These are phyloP conservation scores for Rhopilema esculentum DNA, from an alignment of 30 jellyfish, hydroid and myxozoan species.

Conservation along the genomic window DNA sequence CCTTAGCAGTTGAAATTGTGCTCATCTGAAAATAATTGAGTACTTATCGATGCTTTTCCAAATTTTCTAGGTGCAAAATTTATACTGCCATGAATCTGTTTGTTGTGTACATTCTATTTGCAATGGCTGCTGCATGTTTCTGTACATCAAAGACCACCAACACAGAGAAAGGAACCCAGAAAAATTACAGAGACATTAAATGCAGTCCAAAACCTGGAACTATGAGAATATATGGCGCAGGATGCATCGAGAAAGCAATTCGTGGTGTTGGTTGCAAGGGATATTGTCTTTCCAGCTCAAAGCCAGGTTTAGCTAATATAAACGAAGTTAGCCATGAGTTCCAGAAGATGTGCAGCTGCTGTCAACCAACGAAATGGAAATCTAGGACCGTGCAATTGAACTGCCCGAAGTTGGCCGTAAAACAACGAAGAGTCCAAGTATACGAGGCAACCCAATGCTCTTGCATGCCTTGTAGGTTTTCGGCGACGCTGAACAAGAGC, in stretches of 20 bases:
- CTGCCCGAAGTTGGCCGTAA: constrained; percentile 47
- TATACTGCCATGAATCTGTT: background rate
- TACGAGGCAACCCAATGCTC: constrained; percentile 58
- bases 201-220: constrained; percentile 58
- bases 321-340: constrained; percentile 8
- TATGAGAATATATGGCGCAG: constrained; percentile 58
- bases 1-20: background rate
- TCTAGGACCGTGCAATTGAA: constrained; percentile 24
- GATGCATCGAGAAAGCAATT: constrained; percentile 42
- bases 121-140: background rate
- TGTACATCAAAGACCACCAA: background rate
- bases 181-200: background rate
- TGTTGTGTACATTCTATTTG: background rate
- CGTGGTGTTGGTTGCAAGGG: constrained; percentile 68
- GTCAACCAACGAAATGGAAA: constrained; percentile 50
- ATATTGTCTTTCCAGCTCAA: constrained; percentile 51
- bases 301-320: constrained; percentile 46
- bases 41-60: background rate
- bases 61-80: background rate
- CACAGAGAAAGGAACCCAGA: constrained; percentile 15
- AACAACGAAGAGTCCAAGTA: constrained; percentile 27
- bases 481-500: background rate
- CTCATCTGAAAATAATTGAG: background rate
- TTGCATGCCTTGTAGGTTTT: constrained; percentile 41
- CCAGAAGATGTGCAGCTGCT: constrained; percentile 52